Conservation (phyloP, 2,888 invertebrate genomes). For the Galerucella pusilla region DNA sequence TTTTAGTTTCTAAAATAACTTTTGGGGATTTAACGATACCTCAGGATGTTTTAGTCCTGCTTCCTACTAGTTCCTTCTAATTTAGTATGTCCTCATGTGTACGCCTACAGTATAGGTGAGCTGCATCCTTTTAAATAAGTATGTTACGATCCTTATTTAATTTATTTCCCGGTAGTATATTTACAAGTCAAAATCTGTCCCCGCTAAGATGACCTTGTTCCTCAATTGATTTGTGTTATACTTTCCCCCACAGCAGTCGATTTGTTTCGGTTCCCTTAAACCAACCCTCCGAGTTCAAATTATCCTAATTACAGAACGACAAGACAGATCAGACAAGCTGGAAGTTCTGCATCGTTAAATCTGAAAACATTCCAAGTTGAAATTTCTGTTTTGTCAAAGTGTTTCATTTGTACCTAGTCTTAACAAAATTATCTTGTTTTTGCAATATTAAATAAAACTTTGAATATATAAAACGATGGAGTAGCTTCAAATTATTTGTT, state of each 20-base stretch:
- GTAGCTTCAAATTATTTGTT: too few species aligned
- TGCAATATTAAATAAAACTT: too few species aligned
- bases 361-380: slow-evolving; percentile 48
- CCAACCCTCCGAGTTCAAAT: slow-evolving; percentile 40
- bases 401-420: background rate
- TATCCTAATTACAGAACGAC: slow-evolving; percentile 49
- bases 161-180: too few species aligned
- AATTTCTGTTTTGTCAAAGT: slow-evolving; percentile 40
- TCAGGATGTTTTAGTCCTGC: too few species aligned
- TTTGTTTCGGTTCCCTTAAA: background rate
- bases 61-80: too few species aligned
- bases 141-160: too few species aligned
- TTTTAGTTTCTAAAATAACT: too few species aligned
- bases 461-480: too few species aligned
- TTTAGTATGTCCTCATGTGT: too few species aligned
- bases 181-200: background rate
- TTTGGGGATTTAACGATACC: too few species aligned
- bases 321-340: slow-evolving; percentile 43
- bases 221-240: background rate
- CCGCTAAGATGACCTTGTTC: background rate
- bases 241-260: background rate
- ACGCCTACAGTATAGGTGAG: too few species aligned
- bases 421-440: background rate
- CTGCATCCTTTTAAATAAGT: too few species aligned
- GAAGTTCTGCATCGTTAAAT: slow-evolving; percentile 46